Conservation (phyloP, 2,888 invertebrate species). For the Neoascia interrupta region DNA sequence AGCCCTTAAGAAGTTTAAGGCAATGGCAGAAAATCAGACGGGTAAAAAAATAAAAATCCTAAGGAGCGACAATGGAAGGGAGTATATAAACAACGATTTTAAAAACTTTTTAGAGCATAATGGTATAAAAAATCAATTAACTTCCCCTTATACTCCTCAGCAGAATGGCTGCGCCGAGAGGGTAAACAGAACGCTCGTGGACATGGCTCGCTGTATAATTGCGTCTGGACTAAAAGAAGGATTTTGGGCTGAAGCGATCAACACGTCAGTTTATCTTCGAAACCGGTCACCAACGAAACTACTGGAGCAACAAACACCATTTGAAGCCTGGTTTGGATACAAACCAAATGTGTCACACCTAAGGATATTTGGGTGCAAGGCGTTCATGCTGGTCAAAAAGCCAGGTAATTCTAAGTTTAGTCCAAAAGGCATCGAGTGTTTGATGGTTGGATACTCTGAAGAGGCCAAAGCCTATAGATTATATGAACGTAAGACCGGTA, state of each 20-base stretch:
- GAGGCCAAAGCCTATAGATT: slow-evolving; percentile 31
- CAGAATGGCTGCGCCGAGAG: slow-evolving; percentile 72
- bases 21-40: slow-evolving; percentile 23
- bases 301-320: slow-evolving; percentile 53
- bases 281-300: slow-evolving; percentile 39
- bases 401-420: slow-evolving; percentile 29
- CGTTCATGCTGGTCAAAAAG: slow-evolving; percentile 17
- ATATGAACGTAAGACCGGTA: slow-evolving; percentile 20
- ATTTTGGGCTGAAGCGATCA: slow-evolving; percentile 57
- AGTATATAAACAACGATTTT: too few relatives aligned
- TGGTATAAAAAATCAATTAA: slow-evolving; percentile 49
- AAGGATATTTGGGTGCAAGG: slow-evolving; percentile 34
- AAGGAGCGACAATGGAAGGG: too few relatives aligned
- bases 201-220: slow-evolving; percentile 69
- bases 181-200: slow-evolving; percentile 56
- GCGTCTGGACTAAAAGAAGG: slow-evolving; percentile 65
- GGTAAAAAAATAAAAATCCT: slow-evolving; percentile 29
- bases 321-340: slow-evolving; percentile 56
- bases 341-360: slow-evolving; percentile 43
- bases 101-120: too few relatives aligned
- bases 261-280: slow-evolving; percentile 28
- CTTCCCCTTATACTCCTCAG: slow-evolving; percentile 70
- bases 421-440: slow-evolving; percentile 24
- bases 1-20: slow-evolving; percentile 24
- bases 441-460: slow-evolving; percentile 35